Evolutionary conservation across 1,140 invertebrate species (phyloP).

Genomic region (Cecropterus lyciades): DNA sequence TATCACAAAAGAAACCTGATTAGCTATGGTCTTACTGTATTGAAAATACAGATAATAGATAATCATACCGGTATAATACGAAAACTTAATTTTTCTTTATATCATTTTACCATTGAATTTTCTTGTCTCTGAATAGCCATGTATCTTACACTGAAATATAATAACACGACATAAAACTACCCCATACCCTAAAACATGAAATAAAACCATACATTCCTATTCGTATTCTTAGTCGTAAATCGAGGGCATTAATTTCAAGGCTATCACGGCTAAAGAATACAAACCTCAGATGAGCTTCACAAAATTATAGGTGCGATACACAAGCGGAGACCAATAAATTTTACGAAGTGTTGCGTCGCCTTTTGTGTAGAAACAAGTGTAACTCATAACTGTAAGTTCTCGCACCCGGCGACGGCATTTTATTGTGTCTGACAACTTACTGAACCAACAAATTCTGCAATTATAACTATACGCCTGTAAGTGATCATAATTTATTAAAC

Average conservation of each 20-base stretch:
- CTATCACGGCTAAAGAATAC: constrained; percentile 24
- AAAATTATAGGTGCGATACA: constrained; percentile 18
- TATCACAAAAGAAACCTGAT: no score
- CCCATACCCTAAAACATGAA: no score
- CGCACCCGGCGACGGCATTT: constrained; percentile 13
- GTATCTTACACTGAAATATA: no score
- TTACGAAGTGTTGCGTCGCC: constrained; percentile 27
- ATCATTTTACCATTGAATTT: no score
- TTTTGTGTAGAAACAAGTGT: constrained; percentile 33
- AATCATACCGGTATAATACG: no score
- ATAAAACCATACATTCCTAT: no score
- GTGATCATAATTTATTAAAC: no score
- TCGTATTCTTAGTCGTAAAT: neutral
- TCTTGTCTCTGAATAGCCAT: no score
- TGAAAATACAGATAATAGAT: no score
- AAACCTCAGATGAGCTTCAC: constrained; percentile 24
- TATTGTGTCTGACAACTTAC: constrained; percentile 31
- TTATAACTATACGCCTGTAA: constrained; percentile 15
- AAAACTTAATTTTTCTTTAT: no score
- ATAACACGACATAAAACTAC: no score
- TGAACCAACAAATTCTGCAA: constrained; percentile 14
- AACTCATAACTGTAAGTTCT: constrained; percentile 27
- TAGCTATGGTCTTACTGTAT: no score
- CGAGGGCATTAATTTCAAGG: constrained; percentile 7
- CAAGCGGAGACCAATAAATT: constrained; percentile 26